Base-by-base conservation (phyloP, 1,140 invertebrate species). In the Helicoverpa armigera region DNA sequence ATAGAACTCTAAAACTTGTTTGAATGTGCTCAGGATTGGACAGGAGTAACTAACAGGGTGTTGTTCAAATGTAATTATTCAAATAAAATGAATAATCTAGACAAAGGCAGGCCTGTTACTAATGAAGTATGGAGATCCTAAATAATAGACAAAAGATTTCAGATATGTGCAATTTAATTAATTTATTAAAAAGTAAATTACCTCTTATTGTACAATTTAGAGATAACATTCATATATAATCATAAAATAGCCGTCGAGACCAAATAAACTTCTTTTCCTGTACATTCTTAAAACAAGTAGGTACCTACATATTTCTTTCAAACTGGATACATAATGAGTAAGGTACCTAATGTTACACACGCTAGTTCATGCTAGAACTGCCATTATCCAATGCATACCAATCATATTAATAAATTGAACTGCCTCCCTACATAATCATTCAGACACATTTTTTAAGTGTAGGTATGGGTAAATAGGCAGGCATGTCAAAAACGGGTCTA, bases 91-190 rank as follows among this genome's bases (percentile, higher is more conserved):
- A 43, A 43, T 35, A 35, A 35, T 43, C 7, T 7, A 43, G 5
- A 43, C 5, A 9, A 43, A 1, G 7, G 3, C 13, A 54, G 3
- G 0, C 53, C n/a, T 54, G 12, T 54, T 14, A 1, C 3, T 12
- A 9, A 54, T 54, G 4, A 54, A 11, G 14, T 13, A 5, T 16
- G 23, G 4, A 23, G 14, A 23, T 29, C 54, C 51, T 73, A 35
- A 73, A 48, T 81, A 86, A 83, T 58, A 82, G 60, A 73, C 61
- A 77, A 80, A n/a, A 58, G 67, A 65, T 81, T 80, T 79, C 60
- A 83, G 83, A 85, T 86, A 86, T 86, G 85, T 86, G 85, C 85
- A 85, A 78, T 86, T 86, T 86, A 85, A 86, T 86, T 73, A 73
- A 54, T 73, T 85, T 85, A 86, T 82, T 86, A 85, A 82, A 86